Base-by-base conservation (phyloP, 2,113 vertebrate species). In the Heliornis fulica region DNA sequence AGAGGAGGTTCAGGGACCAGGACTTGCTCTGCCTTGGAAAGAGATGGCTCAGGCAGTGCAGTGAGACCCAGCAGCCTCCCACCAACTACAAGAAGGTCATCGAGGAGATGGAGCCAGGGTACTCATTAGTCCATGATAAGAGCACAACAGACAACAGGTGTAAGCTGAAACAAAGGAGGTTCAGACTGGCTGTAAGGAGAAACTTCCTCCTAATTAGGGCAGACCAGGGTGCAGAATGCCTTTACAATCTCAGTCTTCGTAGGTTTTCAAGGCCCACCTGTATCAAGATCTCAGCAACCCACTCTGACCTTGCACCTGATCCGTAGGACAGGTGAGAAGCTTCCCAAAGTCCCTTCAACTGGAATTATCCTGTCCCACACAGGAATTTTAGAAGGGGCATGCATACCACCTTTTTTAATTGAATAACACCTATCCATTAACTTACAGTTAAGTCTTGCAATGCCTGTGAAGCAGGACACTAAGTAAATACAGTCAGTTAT, bases 401-500 rank as follows among this genome's bases (percentile, higher is more conserved):
- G 40, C 75, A 38, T 48, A 85, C 94, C 60, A 38, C 71, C 53
- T 95, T 87, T 15, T 81, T 82, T 64, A 95, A 51, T 7, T 90
- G 34, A 96, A 10, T 43, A 88, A 75, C 46, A 89, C 16, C 59
- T 40, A 40, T 32, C 41, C 87, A 90, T 91, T 75, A 65, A 48
- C 59, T 89, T 89, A 45, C 60, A 95, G 57, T 89, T 93, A 89
- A 76, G 48, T 85, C 26, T 61, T 82, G 46, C 68, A 94, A 91
- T 86, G 96, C 50, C 22, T 56, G 56, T 85, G 76, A 90, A 96
- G 63, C 23, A 87, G 32, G 32, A 57, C 21, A 87, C 69, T 78
- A 90, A 94, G 68, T 82, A 97, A 95, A 89, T 50, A 80, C 19
- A 89, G 43, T 81, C 76, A 95, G 89, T 95, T 91, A 81, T 94